A percentile compares a stretch with the other conserved stretches of the same genome.
Conservation (phyloP, 2,888 invertebrate species). For the Pterobdella sp. region DNA sequence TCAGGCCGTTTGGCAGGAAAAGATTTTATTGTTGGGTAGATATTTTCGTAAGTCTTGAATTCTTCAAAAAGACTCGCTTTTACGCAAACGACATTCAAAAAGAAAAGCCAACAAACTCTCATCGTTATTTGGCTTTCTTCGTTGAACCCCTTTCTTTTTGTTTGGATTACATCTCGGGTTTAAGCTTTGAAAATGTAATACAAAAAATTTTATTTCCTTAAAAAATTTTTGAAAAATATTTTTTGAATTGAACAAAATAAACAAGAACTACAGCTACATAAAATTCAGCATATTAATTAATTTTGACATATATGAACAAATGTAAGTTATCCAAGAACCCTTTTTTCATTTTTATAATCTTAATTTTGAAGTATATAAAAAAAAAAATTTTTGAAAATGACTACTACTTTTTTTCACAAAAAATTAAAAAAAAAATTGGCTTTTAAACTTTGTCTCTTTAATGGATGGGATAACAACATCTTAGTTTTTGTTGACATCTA, state of each 20-base stretch:
- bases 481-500: neutral
- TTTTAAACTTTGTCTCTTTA: neutral
- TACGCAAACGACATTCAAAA: constrained; percentile 8
- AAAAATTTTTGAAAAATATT: neutral
- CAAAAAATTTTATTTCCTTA: neutral
- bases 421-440: neutral
- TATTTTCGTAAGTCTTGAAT: neutral
- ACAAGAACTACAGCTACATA: neutral
- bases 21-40: neutral
- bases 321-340: constrained; percentile 14
- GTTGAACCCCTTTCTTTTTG: neutral
- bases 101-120: neutral
- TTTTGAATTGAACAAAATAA: neutral
- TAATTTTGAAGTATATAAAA: neutral
- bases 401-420: neutral
- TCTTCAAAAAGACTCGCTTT: constrained; percentile 8
- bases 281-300: constrained; percentile 11
- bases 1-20: neutral
- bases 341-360: neutral
- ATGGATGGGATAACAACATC: neutral
- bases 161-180: neutral
- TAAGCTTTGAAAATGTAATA: neutral
- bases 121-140: no score
- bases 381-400: neutral
- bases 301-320: constrained; percentile 3